Conservation (phyloP, 1,140 invertebrate genomes). For the Antheraea mylitta region DNA sequence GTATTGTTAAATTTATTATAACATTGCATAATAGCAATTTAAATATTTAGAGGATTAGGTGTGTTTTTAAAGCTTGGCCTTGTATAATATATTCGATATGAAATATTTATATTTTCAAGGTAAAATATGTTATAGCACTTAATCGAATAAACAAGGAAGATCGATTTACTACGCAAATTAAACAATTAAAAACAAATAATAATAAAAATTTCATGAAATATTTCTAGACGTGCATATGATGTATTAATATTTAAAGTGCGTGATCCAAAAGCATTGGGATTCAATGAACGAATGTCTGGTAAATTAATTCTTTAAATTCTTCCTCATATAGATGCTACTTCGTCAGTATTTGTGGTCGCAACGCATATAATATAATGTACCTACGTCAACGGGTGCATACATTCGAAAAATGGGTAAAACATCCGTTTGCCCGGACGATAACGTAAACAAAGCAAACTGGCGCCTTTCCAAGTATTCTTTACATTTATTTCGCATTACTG, state of each 20-base stretch:
- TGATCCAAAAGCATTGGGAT: neutral
- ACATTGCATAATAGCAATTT: too few relatives aligned
- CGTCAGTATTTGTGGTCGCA: neutral
- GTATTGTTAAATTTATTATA: too few relatives aligned
- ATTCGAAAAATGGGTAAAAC: constrained; percentile 3
- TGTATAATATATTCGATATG: neutral
- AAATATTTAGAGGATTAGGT: too few relatives aligned
- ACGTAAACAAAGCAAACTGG: constrained; percentile 11
- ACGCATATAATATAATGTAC: neutral
- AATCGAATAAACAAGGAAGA: constrained; percentile 2
- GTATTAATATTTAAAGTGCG: neutral
- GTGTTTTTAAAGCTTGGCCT: too few relatives aligned
- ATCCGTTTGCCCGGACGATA: constrained; percentile 7
- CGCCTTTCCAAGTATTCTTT: constrained; percentile 14
- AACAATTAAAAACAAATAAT: neutral
- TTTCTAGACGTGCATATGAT: neutral
- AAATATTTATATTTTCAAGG: constrained; percentile 8
- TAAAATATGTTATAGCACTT: neutral
- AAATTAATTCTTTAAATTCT: neutral
- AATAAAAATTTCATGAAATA: neutral
- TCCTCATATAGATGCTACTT: too few relatives aligned
- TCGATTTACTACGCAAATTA: neutral
- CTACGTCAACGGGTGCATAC: neutral
- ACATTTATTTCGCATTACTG: constrained; percentile 6
- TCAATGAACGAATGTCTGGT: neutral